phyloP scores from a whole-genome alignment of 2,888 invertebrate genomes.

The Liposcelis brunnea region DNA sequence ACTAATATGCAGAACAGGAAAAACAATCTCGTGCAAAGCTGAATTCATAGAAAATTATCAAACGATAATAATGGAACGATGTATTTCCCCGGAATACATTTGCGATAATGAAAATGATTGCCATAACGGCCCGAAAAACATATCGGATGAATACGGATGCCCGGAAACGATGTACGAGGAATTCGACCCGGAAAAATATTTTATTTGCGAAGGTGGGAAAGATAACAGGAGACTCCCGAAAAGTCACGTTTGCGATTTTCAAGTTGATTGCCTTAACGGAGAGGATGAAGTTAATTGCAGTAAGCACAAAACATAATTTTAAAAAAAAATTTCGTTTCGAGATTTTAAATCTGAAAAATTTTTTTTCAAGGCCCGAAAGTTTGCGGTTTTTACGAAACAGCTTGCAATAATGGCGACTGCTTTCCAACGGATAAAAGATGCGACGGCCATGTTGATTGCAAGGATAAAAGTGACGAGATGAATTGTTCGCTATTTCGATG shows the following conservation, averaged over 20 bases:
- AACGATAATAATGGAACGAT: constrained; percentile 20
- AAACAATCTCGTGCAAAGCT: constrained; percentile 17
- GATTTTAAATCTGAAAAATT: too few species aligned
- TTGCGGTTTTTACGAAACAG: too few species aligned
- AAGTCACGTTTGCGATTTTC: constrained; percentile 23
- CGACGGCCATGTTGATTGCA: constrained; percentile 19
- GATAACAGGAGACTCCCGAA: constrained; percentile 22
- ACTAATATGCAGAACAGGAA: constrained; percentile 17
- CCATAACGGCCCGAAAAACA: constrained; percentile 20
- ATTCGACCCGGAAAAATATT: constrained; percentile 10
- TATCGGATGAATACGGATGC: constrained; percentile 27
- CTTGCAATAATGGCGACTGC: too few species aligned
- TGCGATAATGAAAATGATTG: constrained; percentile 29
- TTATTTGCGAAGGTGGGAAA: constrained; percentile 15
- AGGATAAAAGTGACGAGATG: constrained; percentile 15
- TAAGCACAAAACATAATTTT: too few species aligned
- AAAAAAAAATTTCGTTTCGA: too few species aligned
- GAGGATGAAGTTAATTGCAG: constrained; percentile 24
- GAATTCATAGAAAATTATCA: background rate
- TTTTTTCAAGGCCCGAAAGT: too few species aligned
- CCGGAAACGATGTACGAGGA: constrained; percentile 14
- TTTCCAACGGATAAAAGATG: constrained; percentile 10
- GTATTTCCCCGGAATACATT: constrained; percentile 24
- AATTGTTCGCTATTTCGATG: background rate
- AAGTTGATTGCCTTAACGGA: constrained; percentile 26